phyloP scores from a whole-genome alignment of 2,113 vertebrate genomes.

The Leiothrix lutea region DNA sequence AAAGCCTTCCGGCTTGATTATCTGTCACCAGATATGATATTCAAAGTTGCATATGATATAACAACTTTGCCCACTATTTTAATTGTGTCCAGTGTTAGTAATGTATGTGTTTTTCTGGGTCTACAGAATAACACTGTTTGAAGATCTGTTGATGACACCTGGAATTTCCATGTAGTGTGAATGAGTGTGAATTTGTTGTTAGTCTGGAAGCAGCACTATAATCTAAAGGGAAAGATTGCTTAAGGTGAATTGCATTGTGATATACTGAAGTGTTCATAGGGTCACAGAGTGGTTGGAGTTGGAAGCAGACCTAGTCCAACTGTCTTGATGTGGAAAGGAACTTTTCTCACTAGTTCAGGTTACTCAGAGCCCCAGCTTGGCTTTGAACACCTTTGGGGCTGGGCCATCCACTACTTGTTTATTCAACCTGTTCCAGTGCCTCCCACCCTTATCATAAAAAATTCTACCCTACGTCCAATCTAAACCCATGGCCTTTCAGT shows the following conservation, averaged over 20 bases:
- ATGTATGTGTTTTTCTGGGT: neutral
- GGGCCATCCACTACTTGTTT: rapidly evolving
- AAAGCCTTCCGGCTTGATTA: neutral
- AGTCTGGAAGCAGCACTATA: neutral
- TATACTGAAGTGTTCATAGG: neutral
- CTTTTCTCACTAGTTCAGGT: neutral
- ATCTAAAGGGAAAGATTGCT: neutral
- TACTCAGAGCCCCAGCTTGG: neutral
- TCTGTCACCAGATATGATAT: neutral
- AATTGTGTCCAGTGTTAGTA: neutral
- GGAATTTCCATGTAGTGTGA: neutral
- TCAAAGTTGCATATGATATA: neutral
- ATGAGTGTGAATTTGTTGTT: neutral
- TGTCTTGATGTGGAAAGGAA: neutral
- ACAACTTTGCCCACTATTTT: neutral
- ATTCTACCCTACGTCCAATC: neutral
- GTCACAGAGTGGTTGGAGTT: neutral
- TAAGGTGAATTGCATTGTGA: neutral
- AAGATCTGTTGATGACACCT: neutral
- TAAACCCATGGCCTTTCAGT: neutral
- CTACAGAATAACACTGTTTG: neutral
- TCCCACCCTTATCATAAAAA: neutral
- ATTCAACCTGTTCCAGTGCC: neutral
- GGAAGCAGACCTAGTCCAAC: neutral
- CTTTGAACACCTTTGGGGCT: neutral